Percentiles rank a stretch among this genome's conserved stretches.
phyloP scores from a whole-genome alignment of 2,888 invertebrate species.

The Helicoverpa assulta region DNA sequence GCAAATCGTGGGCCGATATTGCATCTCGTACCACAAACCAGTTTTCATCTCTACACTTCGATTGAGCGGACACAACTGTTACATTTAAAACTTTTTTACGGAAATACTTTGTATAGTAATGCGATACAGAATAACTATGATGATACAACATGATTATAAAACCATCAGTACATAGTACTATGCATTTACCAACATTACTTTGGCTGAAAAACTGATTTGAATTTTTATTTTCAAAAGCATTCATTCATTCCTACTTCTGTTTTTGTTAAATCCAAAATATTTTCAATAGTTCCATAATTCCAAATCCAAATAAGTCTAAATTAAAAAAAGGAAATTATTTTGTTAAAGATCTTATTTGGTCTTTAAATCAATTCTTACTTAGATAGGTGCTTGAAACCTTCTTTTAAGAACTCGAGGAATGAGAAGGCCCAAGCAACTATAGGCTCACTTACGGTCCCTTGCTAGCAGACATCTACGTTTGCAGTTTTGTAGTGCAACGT shows the following conservation, averaged over 20 bases:
- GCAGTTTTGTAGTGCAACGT: not conserved
- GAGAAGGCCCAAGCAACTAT: not conserved
- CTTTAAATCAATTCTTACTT: not conserved
- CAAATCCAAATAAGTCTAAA: too few species aligned
- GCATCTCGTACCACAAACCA: slow-evolving; percentile 36
- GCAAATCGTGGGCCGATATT: slow-evolving; percentile 40
- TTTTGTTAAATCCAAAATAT: too few species aligned
- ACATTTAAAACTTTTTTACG: not conserved
- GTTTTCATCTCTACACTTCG: slow-evolving; percentile 38
- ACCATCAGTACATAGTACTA: not conserved
- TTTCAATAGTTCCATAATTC: too few species aligned
- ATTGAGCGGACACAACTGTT: slow-evolving; percentile 28
- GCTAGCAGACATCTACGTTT: not conserved
- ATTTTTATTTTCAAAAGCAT: too few species aligned
- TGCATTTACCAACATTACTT: not conserved
- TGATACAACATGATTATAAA: not conserved
- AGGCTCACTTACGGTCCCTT: not conserved
- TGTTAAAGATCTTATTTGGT: too few species aligned
- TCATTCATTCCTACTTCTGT: too few species aligned
- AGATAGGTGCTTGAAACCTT: too few species aligned
- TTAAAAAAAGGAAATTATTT: too few species aligned
- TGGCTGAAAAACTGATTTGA: not conserved
- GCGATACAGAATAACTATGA: not conserved
- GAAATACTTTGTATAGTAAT: too few species aligned
- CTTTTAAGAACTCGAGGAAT: not conserved